These are phyloP conservation scores for Elephantulus edwardii DNA, from an alignment of 2,113 vertebrate species.

Conservation along the genomic window DNA sequence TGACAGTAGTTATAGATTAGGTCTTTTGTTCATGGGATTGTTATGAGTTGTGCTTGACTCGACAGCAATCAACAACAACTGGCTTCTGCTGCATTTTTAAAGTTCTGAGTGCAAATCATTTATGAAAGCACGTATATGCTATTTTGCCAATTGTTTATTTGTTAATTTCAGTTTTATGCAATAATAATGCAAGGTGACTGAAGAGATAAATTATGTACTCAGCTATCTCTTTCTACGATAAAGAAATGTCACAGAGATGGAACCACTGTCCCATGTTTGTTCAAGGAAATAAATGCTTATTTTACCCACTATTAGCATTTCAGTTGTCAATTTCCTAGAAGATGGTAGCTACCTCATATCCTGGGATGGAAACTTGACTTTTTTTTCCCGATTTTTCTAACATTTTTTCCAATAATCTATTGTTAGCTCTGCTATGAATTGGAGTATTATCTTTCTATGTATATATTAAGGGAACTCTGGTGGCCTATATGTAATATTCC, in stretches of 20 bases:
- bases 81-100: background rate
- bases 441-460: background rate
- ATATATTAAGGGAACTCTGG: too few species aligned
- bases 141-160: background rate
- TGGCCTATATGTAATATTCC: background rate
- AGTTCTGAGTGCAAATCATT: background rate
- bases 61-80: too few species aligned
- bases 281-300: background rate
- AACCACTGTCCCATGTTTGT: background rate
- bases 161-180: background rate
- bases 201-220: background rate
- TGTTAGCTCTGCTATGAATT: background rate
- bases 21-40: too few species aligned
- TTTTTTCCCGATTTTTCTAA: background rate
- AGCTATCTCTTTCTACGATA: background rate
- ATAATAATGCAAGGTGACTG: background rate
- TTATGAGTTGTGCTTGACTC: too few species aligned
- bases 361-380: background rate
- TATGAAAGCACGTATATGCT: background rate
- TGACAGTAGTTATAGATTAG: too few species aligned
- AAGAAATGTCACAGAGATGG: background rate
- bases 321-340: background rate
- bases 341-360: background rate
- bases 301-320: background rate
- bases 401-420: background rate